A percentile compares a stretch with the other conserved stretches of the same genome.
Conservation (phyloP, 2,888 invertebrate genomes). For the Phaedon cochleariae region DNA sequence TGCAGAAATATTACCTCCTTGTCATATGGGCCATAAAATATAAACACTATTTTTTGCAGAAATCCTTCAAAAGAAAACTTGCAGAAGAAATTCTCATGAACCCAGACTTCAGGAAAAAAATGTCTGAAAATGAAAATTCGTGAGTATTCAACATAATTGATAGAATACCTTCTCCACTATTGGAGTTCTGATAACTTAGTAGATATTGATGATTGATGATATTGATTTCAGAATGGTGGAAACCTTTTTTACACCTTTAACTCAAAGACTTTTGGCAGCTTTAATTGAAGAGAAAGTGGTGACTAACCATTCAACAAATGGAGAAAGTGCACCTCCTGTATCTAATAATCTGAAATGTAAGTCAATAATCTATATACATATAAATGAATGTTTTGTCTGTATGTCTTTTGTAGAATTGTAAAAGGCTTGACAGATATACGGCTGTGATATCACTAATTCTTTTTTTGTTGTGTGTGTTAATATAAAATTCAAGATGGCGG, state of each 20-base stretch:
- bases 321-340: constrained; percentile 42
- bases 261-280: constrained; percentile 88
- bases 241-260: constrained; percentile 82
- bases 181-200: too few relatives aligned
- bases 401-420: too few relatives aligned
- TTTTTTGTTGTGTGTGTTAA: too few relatives aligned
- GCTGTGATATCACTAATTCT: too few relatives aligned
- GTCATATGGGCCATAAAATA: too few relatives aligned
- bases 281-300: constrained; percentile 83
- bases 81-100: constrained; percentile 55
- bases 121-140: constrained; percentile 73
- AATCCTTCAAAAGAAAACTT: constrained; percentile 55
- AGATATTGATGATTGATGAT: too few relatives aligned
- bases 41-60: constrained; percentile 40
- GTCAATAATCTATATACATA: constrained; percentile 9
- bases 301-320: constrained; percentile 47
- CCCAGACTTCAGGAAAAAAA: constrained; percentile 52
- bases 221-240: constrained; percentile 61
- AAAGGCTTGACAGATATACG: too few relatives aligned
- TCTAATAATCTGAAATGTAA: constrained; percentile 56
- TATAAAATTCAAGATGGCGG: too few relatives aligned
- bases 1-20: too few relatives aligned
- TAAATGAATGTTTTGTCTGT: too few relatives aligned
- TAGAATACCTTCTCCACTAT: too few relatives aligned
- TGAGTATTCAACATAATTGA: not conserved